These are phyloP conservation scores for Plecturocebus donacophilus DNA, from an alignment of 2,113 vertebrate species.

Conservation along the genomic window DNA sequence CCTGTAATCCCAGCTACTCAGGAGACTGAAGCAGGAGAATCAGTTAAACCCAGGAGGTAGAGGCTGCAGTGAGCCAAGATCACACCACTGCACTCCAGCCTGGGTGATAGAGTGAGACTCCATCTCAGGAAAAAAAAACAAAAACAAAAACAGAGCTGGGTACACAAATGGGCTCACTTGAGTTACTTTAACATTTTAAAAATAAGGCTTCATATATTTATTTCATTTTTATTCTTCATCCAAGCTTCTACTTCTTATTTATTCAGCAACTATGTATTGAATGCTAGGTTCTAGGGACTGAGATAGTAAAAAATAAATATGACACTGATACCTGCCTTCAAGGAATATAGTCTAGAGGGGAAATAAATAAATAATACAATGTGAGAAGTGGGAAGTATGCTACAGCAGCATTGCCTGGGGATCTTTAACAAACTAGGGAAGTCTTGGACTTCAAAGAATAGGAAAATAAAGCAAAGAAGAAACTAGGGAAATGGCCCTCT, in stretches of 20 bases:
- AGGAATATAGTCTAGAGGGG: not conserved
- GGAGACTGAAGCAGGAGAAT: too few relatives aligned
- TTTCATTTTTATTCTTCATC: slow-evolving; percentile 20
- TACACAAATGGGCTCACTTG: not conserved
- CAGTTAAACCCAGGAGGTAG: too few relatives aligned
- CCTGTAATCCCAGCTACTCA: too few relatives aligned
- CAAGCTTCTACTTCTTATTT: not conserved
- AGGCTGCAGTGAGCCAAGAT: too few relatives aligned
- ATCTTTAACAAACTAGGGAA: not conserved
- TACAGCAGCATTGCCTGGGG: not conserved
- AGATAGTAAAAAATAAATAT: slow-evolving; percentile 24
- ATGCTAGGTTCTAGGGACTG: not conserved
- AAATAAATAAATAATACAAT: not conserved
- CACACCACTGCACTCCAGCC: too few relatives aligned
- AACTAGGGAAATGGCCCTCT: not conserved
- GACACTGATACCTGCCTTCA: slow-evolving; percentile 10
- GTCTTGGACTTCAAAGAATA: too few relatives aligned
- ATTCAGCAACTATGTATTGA: slow-evolving; percentile 52
- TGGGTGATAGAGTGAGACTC: too few relatives aligned
- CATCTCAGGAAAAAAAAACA: too few relatives aligned
- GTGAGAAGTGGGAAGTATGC: not conserved
- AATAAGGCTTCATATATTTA: slow-evolving; percentile 19
- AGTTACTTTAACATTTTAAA: slow-evolving; percentile 18
- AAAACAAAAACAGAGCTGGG: not conserved
- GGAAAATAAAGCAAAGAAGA: too few relatives aligned